These are phyloP conservation scores for Coleophora deauratella DNA, from an alignment of 2,888 invertebrate species.

Conservation along the genomic window DNA sequence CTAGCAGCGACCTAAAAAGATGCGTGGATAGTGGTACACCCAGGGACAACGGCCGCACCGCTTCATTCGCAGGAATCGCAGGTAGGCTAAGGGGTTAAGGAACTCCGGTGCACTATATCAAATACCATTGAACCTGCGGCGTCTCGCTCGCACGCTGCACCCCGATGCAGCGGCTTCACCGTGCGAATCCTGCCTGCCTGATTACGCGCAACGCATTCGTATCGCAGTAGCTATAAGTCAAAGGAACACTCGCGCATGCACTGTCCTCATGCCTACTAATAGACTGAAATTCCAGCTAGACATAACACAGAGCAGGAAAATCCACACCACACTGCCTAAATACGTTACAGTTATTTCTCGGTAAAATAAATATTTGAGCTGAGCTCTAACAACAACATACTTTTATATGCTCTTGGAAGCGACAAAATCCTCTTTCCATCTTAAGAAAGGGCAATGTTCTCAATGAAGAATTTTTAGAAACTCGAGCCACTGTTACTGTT, in stretches of 20 bases:
- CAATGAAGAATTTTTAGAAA: slow-evolving; percentile 7
- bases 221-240: slow-evolving; percentile 57
- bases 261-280: slow-evolving; percentile 1
- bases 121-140: slow-evolving; percentile 70
- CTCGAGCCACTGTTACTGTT: not conserved
- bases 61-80: slow-evolving; percentile 72
- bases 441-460: too few species aligned
- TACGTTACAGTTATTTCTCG: not conserved
- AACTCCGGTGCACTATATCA: slow-evolving; percentile 73
- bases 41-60: slow-evolving; percentile 71
- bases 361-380: not conserved
- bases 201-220: slow-evolving; percentile 68
- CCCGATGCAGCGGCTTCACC: slow-evolving; percentile 45
- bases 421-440: too few species aligned
- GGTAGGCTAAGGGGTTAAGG: slow-evolving; percentile 75
- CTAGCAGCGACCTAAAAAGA: slow-evolving; percentile 67
- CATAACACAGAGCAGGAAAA: not conserved
- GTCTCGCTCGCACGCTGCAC: slow-evolving; percentile 57
- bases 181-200: slow-evolving; percentile 70
- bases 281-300: not conserved
- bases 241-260: slow-evolving; percentile 32
- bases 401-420: too few species aligned
- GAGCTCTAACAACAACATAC: too few species aligned
- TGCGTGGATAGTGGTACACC: slow-evolving; percentile 64
- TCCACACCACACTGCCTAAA: not conserved